Conservation (phyloP, 2,113 vertebrate genomes). For the Pleuronectes platessa region DNA sequence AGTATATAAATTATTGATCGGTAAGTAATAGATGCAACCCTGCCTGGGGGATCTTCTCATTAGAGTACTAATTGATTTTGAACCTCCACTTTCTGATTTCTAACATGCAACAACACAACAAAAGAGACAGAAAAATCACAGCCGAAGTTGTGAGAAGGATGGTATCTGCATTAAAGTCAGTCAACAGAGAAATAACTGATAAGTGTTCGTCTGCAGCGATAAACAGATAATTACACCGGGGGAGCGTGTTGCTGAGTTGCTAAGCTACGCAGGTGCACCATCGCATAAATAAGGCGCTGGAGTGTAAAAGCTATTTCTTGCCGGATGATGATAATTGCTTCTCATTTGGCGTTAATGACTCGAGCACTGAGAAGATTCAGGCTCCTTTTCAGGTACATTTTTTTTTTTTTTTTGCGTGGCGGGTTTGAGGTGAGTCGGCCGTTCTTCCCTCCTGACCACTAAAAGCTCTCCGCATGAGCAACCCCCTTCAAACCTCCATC, state of each 20-base stretch:
- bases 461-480: conserved; percentile 63
- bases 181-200: conserved; percentile 46
- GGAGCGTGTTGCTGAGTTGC: conserved; percentile 65
- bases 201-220: conserved; percentile 40
- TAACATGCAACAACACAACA: neutral
- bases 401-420: neutral
- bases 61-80: neutral
- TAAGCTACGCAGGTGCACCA: conserved; percentile 61
- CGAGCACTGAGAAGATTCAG: conserved; percentile 28
- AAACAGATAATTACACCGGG: conserved; percentile 65
- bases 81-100: conserved; percentile 11
- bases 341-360: conserved; percentile 56
- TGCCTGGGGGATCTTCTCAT: neutral
- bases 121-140: neutral
- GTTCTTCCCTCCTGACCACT: conserved; percentile 42
- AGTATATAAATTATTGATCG: conserved; percentile 15
- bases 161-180: conserved; percentile 27
- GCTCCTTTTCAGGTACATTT: conserved; percentile 38
- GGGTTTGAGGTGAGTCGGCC: conserved; percentile 4
- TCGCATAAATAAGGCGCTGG: conserved; percentile 44
- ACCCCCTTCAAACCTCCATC: conserved; percentile 30
- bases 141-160: neutral
- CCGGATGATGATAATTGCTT: conserved; percentile 59
- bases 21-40: neutral
- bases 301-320: conserved; percentile 54